A percentile compares a stretch with the other conserved stretches of the same genome.
Conservation (phyloP, 1,140 invertebrate species). For the Neoseiulus cucumeris region DNA sequence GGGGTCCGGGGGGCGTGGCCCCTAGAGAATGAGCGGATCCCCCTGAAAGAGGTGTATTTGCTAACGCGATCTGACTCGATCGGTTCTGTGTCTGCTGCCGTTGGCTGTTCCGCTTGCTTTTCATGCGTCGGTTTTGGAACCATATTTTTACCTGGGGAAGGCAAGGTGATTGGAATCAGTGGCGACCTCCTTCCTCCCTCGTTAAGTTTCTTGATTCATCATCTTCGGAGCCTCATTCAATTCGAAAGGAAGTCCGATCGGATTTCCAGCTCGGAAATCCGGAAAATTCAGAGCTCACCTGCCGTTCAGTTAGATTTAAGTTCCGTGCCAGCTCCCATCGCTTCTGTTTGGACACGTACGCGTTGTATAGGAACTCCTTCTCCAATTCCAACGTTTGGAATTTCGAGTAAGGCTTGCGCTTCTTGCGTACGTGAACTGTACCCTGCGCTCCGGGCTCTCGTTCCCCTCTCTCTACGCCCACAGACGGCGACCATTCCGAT, state of each 20-base stretch:
- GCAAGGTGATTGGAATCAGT: background rate
- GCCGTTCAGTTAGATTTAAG: slow-evolving; percentile 74
- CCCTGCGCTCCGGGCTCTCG: slow-evolving; percentile 9
- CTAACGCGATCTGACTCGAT: slow-evolving; percentile 10
- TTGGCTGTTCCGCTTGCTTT: slow-evolving; percentile 93
- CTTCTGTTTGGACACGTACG: slow-evolving; percentile 91
- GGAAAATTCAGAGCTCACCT: slow-evolving; percentile 50
- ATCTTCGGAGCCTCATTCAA: too few relatives aligned
- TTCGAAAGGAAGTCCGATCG: too few relatives aligned
- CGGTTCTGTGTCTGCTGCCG: slow-evolving; percentile 26
- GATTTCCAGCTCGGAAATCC: too few relatives aligned
- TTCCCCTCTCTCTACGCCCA: background rate
- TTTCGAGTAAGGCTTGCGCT: slow-evolving; percentile 90
- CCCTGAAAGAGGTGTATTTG: background rate
- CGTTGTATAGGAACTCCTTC: slow-evolving; percentile 89
- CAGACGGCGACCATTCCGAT: slow-evolving; percentile 5
- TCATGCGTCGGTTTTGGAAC: slow-evolving; percentile 98
- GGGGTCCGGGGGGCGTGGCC: background rate
- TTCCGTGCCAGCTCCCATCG: slow-evolving; percentile 84
- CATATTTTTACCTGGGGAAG: slow-evolving; percentile 40
- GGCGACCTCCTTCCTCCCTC: too few relatives aligned
- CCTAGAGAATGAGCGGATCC: background rate
- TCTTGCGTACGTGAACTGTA: slow-evolving; percentile 54
- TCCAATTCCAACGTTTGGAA: slow-evolving; percentile 88
- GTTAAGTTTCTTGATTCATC: too few relatives aligned